Percentiles rank a stretch among this genome's conserved stretches.
Conservation (phyloP, 2,113 vertebrate genomes). For the Lycaon pictus region DNA sequence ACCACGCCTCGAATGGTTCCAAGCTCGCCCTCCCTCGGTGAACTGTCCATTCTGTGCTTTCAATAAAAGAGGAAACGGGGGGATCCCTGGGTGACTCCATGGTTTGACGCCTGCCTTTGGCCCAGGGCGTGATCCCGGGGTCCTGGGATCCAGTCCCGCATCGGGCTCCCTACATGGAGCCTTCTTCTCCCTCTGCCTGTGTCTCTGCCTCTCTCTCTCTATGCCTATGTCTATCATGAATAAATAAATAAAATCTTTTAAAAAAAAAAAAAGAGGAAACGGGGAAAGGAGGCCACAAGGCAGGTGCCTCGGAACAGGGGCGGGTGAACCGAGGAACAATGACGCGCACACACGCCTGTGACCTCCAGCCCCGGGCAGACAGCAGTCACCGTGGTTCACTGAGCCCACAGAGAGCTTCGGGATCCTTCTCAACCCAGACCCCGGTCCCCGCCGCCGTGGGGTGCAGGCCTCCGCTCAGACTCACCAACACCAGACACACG, state of each 20-base stretch:
- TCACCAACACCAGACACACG: neutral
- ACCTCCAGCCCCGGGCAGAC: neutral
- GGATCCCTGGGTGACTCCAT: no score
- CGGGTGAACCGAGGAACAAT: neutral
- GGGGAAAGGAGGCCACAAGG: neutral
- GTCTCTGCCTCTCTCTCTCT: no score
- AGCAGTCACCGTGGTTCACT: neutral
- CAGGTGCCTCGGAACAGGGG: neutral
- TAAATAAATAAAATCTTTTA: no score
- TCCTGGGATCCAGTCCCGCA: no score
- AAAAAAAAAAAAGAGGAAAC: neutral
- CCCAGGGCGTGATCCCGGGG: no score
- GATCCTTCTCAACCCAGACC: neutral
- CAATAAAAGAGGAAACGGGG: neutral
- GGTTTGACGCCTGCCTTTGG: no score
- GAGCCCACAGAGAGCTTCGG: neutral
- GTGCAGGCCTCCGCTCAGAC: neutral
- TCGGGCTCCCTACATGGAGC: no score
- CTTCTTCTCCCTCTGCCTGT: no score
- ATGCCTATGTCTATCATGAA: no score
- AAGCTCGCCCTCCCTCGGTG: neutral
- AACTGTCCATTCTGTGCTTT: neutral
- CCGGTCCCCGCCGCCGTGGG: no score
- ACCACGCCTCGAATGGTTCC: neutral
- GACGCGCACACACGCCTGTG: fast-evolving